Conservation (phyloP, 92 coral and sea anemone genomes). For the Phenganax stokvisi region DNA sequence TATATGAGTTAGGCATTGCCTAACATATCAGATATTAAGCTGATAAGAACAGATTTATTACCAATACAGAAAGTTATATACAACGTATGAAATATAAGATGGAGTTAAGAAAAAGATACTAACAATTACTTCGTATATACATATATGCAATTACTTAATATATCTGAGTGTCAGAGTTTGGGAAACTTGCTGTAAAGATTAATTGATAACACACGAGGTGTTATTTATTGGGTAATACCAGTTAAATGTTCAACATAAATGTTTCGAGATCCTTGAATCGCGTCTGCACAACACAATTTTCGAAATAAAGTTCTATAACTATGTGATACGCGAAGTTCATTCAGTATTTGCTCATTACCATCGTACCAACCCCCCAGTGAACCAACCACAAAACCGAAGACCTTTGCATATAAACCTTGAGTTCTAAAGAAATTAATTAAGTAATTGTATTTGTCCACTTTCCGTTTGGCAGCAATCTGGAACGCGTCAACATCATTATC, state of each 20-base stretch:
- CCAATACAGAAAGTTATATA: conserved; percentile 18
- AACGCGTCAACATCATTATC: conserved; percentile 30
- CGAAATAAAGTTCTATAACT: too few relatives aligned
- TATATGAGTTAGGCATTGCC: conserved; percentile 41
- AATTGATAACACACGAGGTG: too few relatives aligned
- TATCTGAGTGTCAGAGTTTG: too few relatives aligned
- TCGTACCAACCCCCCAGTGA: conserved; percentile 35
- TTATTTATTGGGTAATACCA: too few relatives aligned
- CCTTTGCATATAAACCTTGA: not conserved
- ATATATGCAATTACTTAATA: too few relatives aligned
- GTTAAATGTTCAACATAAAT: not conserved
- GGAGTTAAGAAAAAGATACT: not conserved
- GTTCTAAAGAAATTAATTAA: not conserved
- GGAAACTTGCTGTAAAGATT: too few relatives aligned
- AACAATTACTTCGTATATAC: too few relatives aligned
- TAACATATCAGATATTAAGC: conserved; percentile 77
- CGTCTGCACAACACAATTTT: conserved; percentile 28
- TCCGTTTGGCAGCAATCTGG: conserved; percentile 21
- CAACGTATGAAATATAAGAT: not conserved
- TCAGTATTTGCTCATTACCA: conserved; percentile 15
- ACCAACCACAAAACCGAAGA: conserved; percentile 31
- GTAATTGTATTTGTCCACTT: conserved; percentile 21
- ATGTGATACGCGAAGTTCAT: not conserved
- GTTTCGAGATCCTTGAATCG: conserved; percentile 14
- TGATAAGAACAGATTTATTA: conserved; percentile 69